These are phyloP conservation scores for Xyliphius kryptos DNA, from an alignment of 2,113 vertebrate species.

Conservation along the genomic window DNA sequence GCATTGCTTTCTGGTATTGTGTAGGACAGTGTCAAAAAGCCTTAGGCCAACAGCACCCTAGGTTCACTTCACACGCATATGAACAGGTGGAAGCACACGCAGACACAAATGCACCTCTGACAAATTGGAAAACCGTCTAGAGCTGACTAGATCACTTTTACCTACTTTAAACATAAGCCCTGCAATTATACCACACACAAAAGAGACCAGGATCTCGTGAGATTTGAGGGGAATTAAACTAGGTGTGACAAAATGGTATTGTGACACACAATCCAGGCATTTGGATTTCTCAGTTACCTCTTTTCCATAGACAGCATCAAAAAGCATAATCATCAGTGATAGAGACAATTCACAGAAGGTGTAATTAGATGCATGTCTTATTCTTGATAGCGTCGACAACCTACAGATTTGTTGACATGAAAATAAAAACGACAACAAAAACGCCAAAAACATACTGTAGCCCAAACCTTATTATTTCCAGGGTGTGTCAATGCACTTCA, in stretches of 20 bases:
- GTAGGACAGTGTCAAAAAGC: constrained; percentile 38
- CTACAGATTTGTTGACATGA: too few species aligned
- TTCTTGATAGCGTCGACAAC: too few species aligned
- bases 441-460: not conserved
- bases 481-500: not conserved
- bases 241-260: too few species aligned
- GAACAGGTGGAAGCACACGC: constrained; percentile 14
- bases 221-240: too few species aligned
- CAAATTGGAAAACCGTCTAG: constrained; percentile 3
- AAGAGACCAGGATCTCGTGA: constrained; percentile 4
- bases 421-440: not conserved
- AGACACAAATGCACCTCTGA: constrained; percentile 7
- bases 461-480: not conserved
- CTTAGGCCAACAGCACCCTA: constrained; percentile 16
- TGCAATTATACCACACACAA: constrained; percentile 27
- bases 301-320: too few species aligned
- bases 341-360: too few species aligned
- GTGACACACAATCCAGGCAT: too few species aligned
- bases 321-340: too few species aligned
- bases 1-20: too few species aligned
- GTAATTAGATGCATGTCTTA: too few species aligned
- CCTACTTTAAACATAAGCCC: constrained; percentile 27
- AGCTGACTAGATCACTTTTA: constrained; percentile 24
- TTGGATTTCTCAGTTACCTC: too few species aligned
- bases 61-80: too few species aligned